phyloP scores from a whole-genome alignment of 2,113 vertebrate species.

The Cheirogaleus medius region DNA sequence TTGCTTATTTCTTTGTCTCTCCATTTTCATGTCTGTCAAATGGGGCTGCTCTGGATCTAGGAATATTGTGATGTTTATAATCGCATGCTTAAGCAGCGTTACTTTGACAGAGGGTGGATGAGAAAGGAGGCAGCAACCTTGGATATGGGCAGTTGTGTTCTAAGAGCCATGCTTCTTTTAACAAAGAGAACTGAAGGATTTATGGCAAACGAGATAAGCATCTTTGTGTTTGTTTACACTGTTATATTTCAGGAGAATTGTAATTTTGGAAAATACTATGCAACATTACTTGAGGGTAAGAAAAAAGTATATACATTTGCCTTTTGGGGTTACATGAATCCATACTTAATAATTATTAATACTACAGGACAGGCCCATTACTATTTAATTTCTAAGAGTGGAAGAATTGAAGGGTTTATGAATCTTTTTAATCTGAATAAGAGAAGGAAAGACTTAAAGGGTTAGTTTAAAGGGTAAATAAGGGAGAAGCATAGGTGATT shows the following conservation, averaged over 20 bases:
- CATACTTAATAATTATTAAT: background rate
- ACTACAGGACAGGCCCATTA: background rate
- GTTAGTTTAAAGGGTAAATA: background rate
- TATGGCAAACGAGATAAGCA: slow-evolving; percentile 1
- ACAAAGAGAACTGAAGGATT: background rate
- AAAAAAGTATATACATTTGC: background rate
- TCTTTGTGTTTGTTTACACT: background rate
- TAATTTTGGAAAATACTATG: background rate
- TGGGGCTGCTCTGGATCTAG: background rate
- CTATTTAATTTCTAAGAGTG: background rate
- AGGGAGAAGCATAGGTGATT: background rate
- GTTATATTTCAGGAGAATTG: background rate
- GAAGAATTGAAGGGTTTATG: background rate
- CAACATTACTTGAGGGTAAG: background rate
- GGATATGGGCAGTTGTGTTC: background rate
- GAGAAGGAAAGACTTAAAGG: background rate
- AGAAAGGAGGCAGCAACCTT: background rate
- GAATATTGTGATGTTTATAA: background rate
- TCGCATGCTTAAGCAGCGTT: background rate
- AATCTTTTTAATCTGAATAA: slow-evolving; percentile 21
- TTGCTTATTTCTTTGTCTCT: background rate
- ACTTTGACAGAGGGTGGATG: background rate
- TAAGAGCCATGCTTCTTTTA: slow-evolving; percentile 22
- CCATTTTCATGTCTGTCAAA: background rate
- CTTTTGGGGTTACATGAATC: background rate